A percentile compares a stretch with the other conserved stretches of the same genome.
Conservation (phyloP, 2,797 vertebrate genomes). For the Paguma larvata region DNA sequence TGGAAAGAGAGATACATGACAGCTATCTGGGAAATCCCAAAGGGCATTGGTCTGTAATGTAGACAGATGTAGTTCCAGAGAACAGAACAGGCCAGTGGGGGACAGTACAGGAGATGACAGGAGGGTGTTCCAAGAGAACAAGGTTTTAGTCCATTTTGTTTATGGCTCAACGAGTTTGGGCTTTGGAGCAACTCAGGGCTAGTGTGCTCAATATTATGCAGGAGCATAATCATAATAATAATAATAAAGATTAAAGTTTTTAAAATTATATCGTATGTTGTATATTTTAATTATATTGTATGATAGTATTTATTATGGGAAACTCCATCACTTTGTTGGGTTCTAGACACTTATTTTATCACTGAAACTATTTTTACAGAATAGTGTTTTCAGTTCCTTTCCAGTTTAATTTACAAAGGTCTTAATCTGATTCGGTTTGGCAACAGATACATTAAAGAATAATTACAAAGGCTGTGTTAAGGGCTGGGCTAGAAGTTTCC, state of each 20-base stretch:
- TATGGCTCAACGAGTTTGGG: neutral
- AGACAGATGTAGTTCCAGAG: neutral
- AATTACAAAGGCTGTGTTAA: conserved; percentile 9
- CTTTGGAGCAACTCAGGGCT: neutral
- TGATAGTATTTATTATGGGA: neutral
- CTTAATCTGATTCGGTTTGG: neutral
- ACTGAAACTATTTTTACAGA: neutral
- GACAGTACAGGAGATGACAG: neutral
- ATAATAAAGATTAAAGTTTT: neutral
- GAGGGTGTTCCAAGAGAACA: neutral
- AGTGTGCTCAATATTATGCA: neutral
- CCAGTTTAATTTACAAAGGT: neutral
- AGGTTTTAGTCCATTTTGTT: conserved; percentile 5
- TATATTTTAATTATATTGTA: neutral
- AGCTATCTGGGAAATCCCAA: neutral
- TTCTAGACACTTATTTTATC: conserved; percentile 22
- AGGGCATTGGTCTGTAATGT: neutral
- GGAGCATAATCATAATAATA: neutral
- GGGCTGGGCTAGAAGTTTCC: neutral
- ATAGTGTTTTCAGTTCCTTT: conserved; percentile 33
- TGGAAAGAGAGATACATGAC: neutral
- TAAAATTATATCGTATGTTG: neutral
- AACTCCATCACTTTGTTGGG: conserved; percentile 6
- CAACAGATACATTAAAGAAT: conserved; percentile 43
- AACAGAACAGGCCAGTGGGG: neutral